Evolutionary conservation across 2,113 vertebrate genomes (phyloP).

Genomic region (Hemicordylus capensis): DNA sequence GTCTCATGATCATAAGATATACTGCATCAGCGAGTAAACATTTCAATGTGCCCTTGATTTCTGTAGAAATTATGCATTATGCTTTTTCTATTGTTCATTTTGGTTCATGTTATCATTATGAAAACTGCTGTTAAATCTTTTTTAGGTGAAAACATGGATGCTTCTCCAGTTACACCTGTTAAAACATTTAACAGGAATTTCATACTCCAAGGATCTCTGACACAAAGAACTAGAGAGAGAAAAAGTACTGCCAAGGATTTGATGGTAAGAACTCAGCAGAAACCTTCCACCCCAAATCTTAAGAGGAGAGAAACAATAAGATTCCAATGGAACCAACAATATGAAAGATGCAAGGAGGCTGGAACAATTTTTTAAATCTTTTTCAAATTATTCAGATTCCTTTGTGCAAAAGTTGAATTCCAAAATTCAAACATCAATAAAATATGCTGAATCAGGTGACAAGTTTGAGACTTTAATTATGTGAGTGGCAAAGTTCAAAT

Average conservation of each 20-base stretch:
- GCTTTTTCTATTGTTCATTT: not conserved
- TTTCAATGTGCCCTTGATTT: not conserved
- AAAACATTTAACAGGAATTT: slow-evolving; percentile 79
- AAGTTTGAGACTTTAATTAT: not conserved
- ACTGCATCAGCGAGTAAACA: not conserved
- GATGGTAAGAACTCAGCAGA: slow-evolving; percentile 65
- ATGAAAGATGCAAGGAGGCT: not conserved
- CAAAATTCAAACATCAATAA: not conserved
- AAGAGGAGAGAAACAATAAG: not conserved
- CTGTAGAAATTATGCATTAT: not conserved
- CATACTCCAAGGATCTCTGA: slow-evolving; percentile 76
- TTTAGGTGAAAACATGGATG: slow-evolving; percentile 72
- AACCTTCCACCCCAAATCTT: not conserved
- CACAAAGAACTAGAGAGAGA: slow-evolving; percentile 69
- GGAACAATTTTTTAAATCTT: not conserved
- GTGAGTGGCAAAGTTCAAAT: not conserved
- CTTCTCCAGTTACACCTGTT: slow-evolving; percentile 56
- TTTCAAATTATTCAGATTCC: not conserved
- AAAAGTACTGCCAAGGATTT: slow-evolving; percentile 69
- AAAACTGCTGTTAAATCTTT: slow-evolving; percentile 29
- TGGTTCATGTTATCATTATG: not conserved
- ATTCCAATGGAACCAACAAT: not conserved
- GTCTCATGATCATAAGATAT: not conserved
- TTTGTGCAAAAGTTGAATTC: not conserved
- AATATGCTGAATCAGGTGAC: not conserved